These are phyloP conservation scores for Hoplostethus mediterraneus DNA, from an alignment of 2,797 vertebrate genomes.

Conservation along the genomic window DNA sequence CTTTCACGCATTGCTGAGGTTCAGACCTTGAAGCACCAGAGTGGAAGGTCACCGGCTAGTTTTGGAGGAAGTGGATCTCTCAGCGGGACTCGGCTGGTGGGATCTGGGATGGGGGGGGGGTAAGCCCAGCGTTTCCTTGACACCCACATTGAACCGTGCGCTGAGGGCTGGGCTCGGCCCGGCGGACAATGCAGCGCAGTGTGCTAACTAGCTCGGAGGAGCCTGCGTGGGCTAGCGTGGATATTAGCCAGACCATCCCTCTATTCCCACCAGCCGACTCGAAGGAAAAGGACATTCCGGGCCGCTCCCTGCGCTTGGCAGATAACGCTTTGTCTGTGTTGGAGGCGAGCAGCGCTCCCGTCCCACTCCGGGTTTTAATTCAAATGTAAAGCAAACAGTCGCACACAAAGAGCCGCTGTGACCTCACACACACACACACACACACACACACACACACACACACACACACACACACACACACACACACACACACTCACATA, in stretches of 20 bases:
- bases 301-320: slow-evolving; percentile 75
- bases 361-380: slow-evolving; percentile 19
- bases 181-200: slow-evolving; percentile 70
- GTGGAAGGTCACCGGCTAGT: slow-evolving; percentile 5
- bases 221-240: slow-evolving; percentile 70
- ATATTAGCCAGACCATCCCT: slow-evolving; percentile 56
- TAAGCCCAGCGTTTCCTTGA: slow-evolving; percentile 38
- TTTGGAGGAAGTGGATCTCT: slow-evolving; percentile 37
- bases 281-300: slow-evolving; percentile 68
- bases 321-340: slow-evolving; percentile 59
- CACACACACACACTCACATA: slow-evolving; percentile 19
- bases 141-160: slow-evolving; percentile 57
- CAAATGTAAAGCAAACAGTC: slow-evolving; percentile 41
- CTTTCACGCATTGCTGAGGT: too few species aligned
- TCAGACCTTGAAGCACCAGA: too few species aligned
- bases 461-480: background rate
- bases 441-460: slow-evolving; percentile 19
- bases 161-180: slow-evolving; percentile 39
- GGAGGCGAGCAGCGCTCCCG: slow-evolving; percentile 34
- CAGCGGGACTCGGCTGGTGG: slow-evolving; percentile 8
- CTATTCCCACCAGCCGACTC: slow-evolving; percentile 63
- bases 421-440: slow-evolving; percentile 22
- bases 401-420: slow-evolving; percentile 55
- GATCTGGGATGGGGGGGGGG: background rate
- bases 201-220: slow-evolving; percentile 47